A percentile compares a stretch with the other conserved stretches of the same genome.
Conservation (phyloP, 2,113 vertebrate genomes). For the Hoplias malabaricus region DNA sequence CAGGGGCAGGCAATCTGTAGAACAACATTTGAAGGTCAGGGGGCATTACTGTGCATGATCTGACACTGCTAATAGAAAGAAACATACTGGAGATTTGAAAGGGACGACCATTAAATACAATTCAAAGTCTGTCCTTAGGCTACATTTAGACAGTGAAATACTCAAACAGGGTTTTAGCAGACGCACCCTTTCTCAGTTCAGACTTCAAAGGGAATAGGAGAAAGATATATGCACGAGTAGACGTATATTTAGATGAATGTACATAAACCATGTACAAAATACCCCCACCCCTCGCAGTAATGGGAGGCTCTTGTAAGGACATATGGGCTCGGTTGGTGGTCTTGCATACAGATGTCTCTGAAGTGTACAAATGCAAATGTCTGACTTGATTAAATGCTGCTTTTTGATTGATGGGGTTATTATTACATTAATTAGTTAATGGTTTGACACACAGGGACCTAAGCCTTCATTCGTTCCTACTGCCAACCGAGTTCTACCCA, state of each 20-base stretch:
- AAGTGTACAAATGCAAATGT: not conserved
- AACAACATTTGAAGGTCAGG: not conserved
- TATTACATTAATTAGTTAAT: not conserved
- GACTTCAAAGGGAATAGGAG: not conserved
- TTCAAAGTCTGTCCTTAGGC: not conserved
- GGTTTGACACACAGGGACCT: not conserved
- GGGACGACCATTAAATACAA: not conserved
- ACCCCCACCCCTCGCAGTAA: not conserved
- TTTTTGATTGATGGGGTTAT: not conserved
- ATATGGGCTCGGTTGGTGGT: not conserved
- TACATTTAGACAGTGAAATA: not conserved
- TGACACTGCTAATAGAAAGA: not conserved
- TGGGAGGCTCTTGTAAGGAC: not conserved
- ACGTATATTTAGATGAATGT: not conserved
- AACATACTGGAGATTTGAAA: not conserved
- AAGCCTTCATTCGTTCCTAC: not conserved
- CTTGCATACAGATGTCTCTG: not conserved
- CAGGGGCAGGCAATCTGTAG: not conserved
- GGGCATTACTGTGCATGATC: not conserved
- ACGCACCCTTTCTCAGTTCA: not conserved
- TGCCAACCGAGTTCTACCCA: not conserved
- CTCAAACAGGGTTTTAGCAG: not conserved
- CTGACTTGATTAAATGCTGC: not conserved
- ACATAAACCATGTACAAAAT: not conserved
- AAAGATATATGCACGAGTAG: not conserved